Percentiles rank a stretch among this genome's conserved stretches.
Evolutionary conservation across 1,140 invertebrate species (phyloP).

Genomic region (Caerostris extrusa): DNA sequence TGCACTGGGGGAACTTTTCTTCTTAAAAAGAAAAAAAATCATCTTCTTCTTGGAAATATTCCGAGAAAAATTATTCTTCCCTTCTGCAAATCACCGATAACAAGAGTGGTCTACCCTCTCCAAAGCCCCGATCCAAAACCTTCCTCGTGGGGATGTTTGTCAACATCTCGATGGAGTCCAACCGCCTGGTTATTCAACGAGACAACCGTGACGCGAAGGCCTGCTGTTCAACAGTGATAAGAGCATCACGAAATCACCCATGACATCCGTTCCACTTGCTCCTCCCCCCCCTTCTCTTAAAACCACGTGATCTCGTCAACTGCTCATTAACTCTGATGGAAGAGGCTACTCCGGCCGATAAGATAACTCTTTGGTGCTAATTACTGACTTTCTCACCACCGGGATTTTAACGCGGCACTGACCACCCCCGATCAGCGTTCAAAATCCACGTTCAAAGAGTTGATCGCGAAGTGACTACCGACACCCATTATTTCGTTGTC

Average conservation of each 20-base stretch:
- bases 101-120: constrained; percentile 37
- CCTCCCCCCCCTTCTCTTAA: constrained; percentile 57
- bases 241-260: constrained; percentile 64
- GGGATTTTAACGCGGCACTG: constrained; percentile 14
- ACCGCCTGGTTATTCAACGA: constrained; percentile 43
- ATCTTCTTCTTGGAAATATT: not conserved
- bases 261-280: constrained; percentile 2
- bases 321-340: constrained; percentile 72
- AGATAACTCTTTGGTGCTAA: constrained; percentile 66
- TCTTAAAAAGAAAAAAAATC: constrained; percentile 9
- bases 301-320: constrained; percentile 71
- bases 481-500: constrained; percentile 38
- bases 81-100: constrained; percentile 72
- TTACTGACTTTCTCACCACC: constrained; percentile 57
- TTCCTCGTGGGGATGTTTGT: constrained; percentile 65
- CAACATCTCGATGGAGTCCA: constrained; percentile 62
- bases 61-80: constrained; percentile 58
- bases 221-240: constrained; percentile 62
- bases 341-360: constrained; percentile 62
- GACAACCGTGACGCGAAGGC: constrained; percentile 39
- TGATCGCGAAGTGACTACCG: not conserved
- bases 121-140: not conserved
- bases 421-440: constrained; percentile 17
- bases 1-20: not conserved
- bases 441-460: not conserved